Evolutionary conservation across 2,797 vertebrate species (phyloP).

Genomic region (Dermochelys coriacea): DNA sequence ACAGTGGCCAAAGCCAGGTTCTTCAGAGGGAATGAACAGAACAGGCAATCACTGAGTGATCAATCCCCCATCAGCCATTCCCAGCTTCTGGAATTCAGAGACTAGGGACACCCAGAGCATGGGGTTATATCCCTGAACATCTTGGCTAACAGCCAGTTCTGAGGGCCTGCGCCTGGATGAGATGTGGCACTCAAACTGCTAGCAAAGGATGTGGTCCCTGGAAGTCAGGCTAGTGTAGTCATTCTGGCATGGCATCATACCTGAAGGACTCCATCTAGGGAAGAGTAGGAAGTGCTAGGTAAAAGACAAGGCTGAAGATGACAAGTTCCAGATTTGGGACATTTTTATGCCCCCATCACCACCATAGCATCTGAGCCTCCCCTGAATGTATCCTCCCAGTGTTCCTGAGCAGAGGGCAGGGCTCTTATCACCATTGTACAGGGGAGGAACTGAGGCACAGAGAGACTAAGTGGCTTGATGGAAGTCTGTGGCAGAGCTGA

Average conservation of each 20-base stretch:
- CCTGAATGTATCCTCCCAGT: rapidly evolving
- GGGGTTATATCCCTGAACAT: too few relatives aligned
- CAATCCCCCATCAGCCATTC: too few relatives aligned
- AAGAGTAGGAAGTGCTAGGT: background rate
- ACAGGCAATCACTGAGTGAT: too few relatives aligned
- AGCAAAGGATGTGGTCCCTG: background rate
- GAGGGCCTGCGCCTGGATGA: background rate
- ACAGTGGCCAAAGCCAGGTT: too few relatives aligned
- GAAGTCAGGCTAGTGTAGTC: background rate
- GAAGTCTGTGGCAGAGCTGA: background rate
- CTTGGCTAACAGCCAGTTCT: background rate
- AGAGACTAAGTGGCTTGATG: background rate
- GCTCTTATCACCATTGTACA: rapidly evolving
- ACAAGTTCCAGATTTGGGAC: background rate
- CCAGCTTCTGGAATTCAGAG: too few relatives aligned
- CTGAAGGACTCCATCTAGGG: background rate
- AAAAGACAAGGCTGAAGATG: background rate
- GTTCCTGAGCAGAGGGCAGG: background rate
- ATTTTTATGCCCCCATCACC: background rate
- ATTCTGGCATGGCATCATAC: background rate
- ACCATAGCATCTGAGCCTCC: background rate
- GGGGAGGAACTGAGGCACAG: background rate
- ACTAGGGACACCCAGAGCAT: too few relatives aligned
- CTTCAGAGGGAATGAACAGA: too few relatives aligned
- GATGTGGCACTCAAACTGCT: background rate